Percentiles rank a stretch among this genome's conserved stretches.
Conservation (phyloP, 1,140 invertebrate genomes). For the Potamilus streckersoni region DNA sequence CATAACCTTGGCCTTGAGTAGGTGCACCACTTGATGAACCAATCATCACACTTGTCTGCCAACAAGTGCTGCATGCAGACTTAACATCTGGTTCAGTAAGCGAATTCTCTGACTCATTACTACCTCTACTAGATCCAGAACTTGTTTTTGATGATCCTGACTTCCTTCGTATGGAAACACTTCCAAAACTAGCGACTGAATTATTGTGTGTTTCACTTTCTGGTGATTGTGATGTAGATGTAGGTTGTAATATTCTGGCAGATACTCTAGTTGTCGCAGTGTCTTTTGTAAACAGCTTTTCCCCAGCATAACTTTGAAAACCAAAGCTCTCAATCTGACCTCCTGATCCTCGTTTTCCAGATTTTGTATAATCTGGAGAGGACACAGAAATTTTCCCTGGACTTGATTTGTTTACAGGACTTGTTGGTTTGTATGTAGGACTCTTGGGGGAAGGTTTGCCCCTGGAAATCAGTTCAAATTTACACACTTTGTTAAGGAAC, state of each 20-base stretch:
- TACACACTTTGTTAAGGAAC: constrained; percentile 64
- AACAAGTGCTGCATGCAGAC: not conserved
- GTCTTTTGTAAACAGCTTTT: constrained; percentile 65
- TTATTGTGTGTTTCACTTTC: constrained; percentile 21
- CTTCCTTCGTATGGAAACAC: constrained; percentile 24
- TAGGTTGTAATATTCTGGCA: constrained; percentile 47
- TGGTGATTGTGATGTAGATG: constrained; percentile 42
- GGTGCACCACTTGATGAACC: too few relatives aligned
- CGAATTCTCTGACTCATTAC: constrained; percentile 10
- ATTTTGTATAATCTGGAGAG: constrained; percentile 21
- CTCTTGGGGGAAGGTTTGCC: constrained; percentile 43
- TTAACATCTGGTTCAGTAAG: constrained; percentile 47
- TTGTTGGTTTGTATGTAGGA: constrained; percentile 7
- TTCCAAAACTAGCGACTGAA: constrained; percentile 29
- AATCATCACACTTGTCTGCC: too few relatives aligned
- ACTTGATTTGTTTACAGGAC: constrained; percentile 24
- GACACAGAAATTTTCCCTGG: constrained; percentile 22
- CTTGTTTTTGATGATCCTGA: constrained; percentile 48
- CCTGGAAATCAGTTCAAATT: constrained; percentile 63
- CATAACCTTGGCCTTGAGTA: too few relatives aligned
- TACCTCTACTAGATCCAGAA: constrained; percentile 56
- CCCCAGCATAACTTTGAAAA: constrained; percentile 47
- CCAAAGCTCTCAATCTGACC: constrained; percentile 15
- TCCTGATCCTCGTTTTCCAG: constrained; percentile 18
- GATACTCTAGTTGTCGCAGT: constrained; percentile 61